Percentiles rank a stretch among this genome's conserved stretches.
phyloP scores from a whole-genome alignment of 2,113 vertebrate species.

The Thinocorus orbignyianus region DNA sequence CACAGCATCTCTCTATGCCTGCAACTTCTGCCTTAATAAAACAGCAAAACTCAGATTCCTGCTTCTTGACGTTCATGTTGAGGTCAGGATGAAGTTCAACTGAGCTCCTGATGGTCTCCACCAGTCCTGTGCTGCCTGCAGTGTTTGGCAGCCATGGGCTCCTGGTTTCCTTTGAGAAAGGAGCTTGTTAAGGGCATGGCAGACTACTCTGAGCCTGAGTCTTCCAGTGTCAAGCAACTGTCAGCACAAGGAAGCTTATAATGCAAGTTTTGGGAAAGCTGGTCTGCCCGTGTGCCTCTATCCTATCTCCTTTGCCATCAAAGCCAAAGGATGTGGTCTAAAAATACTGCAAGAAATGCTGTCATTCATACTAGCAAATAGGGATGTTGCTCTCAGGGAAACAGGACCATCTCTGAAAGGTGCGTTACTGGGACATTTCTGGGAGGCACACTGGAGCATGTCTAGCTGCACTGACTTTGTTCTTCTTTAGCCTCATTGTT shows the following conservation, averaged over 20 bases:
- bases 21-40: neutral
- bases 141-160: neutral
- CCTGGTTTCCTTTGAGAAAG: neutral
- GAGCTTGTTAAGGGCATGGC: neutral
- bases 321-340: neutral
- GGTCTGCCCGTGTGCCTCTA: neutral
- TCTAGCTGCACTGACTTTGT: neutral
- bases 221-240: rapidly evolving
- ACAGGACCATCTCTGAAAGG: neutral
- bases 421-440: neutral
- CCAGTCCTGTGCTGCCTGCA: rapidly evolving
- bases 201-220: neutral
- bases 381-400: neutral
- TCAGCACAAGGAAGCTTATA: neutral
- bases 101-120: neutral
- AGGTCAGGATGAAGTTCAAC: neutral
- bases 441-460: neutral
- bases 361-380: neutral
- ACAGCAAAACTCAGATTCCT: neutral
- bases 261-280: neutral
- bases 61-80: rapidly evolving
- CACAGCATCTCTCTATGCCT: neutral
- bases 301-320: neutral
- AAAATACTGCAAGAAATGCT: neutral
- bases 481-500: neutral